phyloP scores from a whole-genome alignment of 2,113 vertebrate species.

The Gobiocypris rarus region DNA sequence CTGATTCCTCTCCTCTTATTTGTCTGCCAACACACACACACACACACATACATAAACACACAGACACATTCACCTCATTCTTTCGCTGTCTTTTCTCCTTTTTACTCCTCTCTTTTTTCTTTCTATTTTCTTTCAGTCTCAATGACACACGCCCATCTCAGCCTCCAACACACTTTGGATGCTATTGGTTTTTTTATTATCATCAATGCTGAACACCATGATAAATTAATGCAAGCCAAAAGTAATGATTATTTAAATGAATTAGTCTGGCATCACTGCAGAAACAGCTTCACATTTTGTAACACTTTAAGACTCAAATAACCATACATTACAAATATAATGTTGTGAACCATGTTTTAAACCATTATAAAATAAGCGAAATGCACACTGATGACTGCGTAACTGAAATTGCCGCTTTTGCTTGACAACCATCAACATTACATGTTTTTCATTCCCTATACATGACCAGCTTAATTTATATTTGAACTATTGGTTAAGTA shows the following conservation, averaged over 20 bases:
- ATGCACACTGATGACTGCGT: not conserved
- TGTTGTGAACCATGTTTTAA: not conserved
- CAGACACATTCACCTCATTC: not conserved
- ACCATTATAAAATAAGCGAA: not conserved
- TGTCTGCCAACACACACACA: conserved; percentile 45
- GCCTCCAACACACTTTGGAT: not conserved
- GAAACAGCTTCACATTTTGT: not conserved
- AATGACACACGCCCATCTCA: not conserved
- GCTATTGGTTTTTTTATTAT: not conserved
- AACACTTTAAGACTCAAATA: not conserved
- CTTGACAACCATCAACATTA: not conserved
- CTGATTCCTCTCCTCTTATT: conserved; percentile 48
- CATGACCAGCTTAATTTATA: not conserved
- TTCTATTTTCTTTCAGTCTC: conserved; percentile 24
- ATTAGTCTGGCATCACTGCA: not conserved
- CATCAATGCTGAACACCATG: not conserved
- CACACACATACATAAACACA: conserved; percentile 21
- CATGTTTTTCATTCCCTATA: not conserved
- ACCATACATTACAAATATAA: not conserved
- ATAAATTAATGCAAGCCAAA: not conserved
- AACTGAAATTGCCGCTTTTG: not conserved
- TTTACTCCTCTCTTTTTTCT: not conserved
- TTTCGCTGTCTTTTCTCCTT: not conserved
- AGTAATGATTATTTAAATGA: not conserved
- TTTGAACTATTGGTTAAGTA: not conserved